Conservation (phyloP, 2,888 invertebrate genomes). For the Agrenia bidenticulata region DNA sequence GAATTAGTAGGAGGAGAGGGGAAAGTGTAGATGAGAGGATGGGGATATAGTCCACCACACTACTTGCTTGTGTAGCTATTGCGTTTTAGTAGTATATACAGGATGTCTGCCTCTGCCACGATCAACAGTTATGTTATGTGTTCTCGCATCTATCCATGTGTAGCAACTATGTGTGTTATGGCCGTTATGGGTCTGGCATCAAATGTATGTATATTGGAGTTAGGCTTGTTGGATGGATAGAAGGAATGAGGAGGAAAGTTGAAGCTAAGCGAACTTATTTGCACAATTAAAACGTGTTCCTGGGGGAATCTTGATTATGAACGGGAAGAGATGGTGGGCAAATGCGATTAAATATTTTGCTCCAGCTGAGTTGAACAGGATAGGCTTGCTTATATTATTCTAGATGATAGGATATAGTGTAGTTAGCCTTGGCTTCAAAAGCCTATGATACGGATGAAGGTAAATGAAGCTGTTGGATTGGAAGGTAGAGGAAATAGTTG, state of each 20-base stretch:
- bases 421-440: no score
- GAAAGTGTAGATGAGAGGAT: not conserved
- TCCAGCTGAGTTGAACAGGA: not conserved
- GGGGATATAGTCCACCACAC: no score
- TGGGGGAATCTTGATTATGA: slow-evolving; percentile 28
- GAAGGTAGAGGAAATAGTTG: no score
- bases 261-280: slow-evolving; percentile 26
- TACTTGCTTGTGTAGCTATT: no score
- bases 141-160: no score
- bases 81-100: no score
- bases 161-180: slow-evolving; percentile 7
- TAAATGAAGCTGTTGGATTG: no score
- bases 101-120: slow-evolving; percentile 1
- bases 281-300: slow-evolving; percentile 31
- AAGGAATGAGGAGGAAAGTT: not conserved
- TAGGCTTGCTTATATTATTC: no score
- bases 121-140: slow-evolving; percentile 27
- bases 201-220: not conserved
- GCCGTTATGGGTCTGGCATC: not conserved
- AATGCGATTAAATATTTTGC: slow-evolving; percentile 26
- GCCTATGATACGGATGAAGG: no score
- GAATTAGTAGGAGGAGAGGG: not conserved
- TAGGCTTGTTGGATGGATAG: not conserved
- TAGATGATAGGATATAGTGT: no score
- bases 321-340: slow-evolving; percentile 3